Evolutionary conservation across 2,797 vertebrate genomes (phyloP), one percentile per base, ranked within the genome.

Genomic region (Cirrhinus molitorella): DNA sequence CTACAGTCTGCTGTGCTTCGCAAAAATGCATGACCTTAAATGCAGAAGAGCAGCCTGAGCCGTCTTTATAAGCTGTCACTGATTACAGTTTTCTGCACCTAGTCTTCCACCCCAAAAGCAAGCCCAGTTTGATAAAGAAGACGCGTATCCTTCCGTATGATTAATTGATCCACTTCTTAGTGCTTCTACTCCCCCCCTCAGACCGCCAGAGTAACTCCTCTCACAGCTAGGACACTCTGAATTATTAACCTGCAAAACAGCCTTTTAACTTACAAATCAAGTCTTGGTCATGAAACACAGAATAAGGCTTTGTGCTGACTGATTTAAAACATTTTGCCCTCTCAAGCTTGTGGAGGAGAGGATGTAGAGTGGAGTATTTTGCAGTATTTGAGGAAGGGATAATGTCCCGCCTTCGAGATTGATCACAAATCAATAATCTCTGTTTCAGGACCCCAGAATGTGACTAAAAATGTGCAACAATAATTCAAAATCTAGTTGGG

Each of bases 231-330:
- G 68, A 73, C 13, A 53, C 40, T 16, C 25, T 82, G 83, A 87
- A 84, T 87, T 77, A 87, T 84, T 84, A 81, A 81, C 82, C 67
- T 43, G 43, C 73, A 79, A 84, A 84, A 63, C 47, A 70, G 28
- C 72, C 73, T 87, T 67, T 82, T 87, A 83, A 83, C 63, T 76
- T 81, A 84, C 78, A 85, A 85, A 85, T 61, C 57, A 28, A 61
- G 59, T 61, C 25, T 61, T 67, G 61, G 25, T 76, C 16, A 55
- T 75, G 49, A 68, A 75, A 75, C 75, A 76, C 71, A 47, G 53
- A 47, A 75, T 53, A 47, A 25, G 13, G 66, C 55, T 71, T 66
- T 72, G 53, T 19, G 57, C 74, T 51, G 51, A 78, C 43, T 40
- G 73, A 71, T 80, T 77, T 78, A 37, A 82, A 82, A 57, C 57